These are phyloP conservation scores for Cryptops parisi DNA, from an alignment of 2,888 invertebrate species.

Conservation along the genomic window DNA sequence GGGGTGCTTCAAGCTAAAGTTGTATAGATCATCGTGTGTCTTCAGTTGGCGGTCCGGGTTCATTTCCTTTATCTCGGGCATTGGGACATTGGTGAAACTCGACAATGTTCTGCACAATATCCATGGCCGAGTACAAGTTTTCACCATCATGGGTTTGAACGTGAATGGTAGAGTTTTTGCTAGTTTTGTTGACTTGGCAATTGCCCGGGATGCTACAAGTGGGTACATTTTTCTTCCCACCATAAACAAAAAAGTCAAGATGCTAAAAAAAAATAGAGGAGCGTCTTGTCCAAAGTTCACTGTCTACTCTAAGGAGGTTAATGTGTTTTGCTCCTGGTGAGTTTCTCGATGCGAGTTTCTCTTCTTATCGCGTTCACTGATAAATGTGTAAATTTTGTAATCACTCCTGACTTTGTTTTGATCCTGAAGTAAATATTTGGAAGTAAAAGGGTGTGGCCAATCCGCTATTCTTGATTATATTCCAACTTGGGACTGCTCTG, in stretches of 20 bases:
- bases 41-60: slow-evolving; percentile 12
- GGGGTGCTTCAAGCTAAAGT: slow-evolving; percentile 28
- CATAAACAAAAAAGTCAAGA: not conserved
- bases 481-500: too few relatives aligned
- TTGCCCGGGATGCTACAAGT: not conserved
- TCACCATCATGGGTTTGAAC: too few relatives aligned
- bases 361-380: not conserved
- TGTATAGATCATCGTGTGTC: slow-evolving; percentile 28
- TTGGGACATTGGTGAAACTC: slow-evolving; percentile 4
- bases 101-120: not conserved
- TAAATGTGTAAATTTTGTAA: too few relatives aligned
- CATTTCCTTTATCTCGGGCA: slow-evolving; percentile 19
- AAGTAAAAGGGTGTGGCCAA: too few relatives aligned
- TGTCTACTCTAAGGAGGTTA: not conserved
- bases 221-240: not conserved
- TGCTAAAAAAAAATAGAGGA: not conserved
- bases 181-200: not conserved
- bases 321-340: not conserved
- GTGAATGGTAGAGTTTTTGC: not conserved
- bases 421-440: too few relatives aligned
- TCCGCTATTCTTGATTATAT: too few relatives aligned
- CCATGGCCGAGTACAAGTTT: not conserved
- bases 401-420: too few relatives aligned
- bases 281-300: not conserved
- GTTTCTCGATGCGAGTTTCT: not conserved